These are phyloP conservation scores for Sinella curviseta DNA, from an alignment of 1,140 invertebrate genomes.

Conservation along the genomic window DNA sequence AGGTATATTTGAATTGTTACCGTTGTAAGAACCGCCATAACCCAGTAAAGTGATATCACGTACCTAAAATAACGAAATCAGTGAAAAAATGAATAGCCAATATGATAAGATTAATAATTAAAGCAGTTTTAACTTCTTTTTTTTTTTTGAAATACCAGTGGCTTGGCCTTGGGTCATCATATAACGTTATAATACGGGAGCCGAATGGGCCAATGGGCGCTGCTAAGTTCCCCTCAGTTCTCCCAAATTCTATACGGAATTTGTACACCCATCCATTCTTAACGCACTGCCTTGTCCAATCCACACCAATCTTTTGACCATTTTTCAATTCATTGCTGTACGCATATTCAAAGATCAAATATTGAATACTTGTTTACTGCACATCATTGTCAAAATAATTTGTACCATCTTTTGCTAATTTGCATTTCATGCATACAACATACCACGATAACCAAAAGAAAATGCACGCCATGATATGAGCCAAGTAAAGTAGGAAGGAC, in stretches of 20 bases:
- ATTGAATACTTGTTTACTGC: too few relatives aligned
- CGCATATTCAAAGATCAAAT: too few relatives aligned
- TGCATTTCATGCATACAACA: background rate
- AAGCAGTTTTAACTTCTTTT: background rate
- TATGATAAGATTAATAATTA: background rate
- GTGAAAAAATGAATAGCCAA: background rate
- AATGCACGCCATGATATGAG: background rate
- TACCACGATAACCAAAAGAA: background rate
- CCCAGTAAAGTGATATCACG: background rate
- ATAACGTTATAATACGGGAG: too few relatives aligned
- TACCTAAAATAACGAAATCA: conserved; percentile 1
- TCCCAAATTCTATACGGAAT: background rate
- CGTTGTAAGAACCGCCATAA: background rate
- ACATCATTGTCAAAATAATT: too few relatives aligned
- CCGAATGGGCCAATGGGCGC: background rate
- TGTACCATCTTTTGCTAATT: too few relatives aligned
- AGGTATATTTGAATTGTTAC: background rate
- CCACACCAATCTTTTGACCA: background rate
- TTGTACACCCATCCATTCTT: background rate
- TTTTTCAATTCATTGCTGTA: background rate
- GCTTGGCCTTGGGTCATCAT: background rate
- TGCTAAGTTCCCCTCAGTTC: background rate
- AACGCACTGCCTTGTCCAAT: background rate
- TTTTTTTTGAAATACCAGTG: conserved; percentile 11
- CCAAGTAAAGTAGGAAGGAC: background rate